A percentile compares a stretch with the other conserved stretches of the same genome.
Conservation (phyloP, 2,113 vertebrate species). For the Herpetotheres cachinnans region DNA sequence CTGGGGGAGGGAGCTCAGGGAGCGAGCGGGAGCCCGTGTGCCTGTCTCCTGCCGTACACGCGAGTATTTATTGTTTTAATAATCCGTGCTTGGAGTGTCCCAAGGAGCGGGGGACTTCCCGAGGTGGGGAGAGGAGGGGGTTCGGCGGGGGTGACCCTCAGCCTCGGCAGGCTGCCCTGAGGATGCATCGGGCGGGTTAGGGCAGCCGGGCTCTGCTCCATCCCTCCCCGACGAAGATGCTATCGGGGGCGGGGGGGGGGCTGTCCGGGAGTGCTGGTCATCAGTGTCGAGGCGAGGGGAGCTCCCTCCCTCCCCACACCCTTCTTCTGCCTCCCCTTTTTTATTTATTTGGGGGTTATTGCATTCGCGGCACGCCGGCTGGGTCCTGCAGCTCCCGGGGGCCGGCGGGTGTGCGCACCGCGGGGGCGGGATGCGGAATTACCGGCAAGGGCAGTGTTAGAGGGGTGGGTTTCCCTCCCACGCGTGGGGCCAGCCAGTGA, state of each 20-base stretch:
- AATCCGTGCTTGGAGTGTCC: not conserved
- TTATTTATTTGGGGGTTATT: not conserved
- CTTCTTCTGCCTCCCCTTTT: not conserved
- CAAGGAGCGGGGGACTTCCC: not conserved
- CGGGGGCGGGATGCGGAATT: not conserved
- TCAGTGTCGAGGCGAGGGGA: accelerated
- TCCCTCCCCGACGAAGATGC: not conserved
- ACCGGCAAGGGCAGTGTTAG: not conserved
- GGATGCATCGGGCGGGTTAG: not conserved
- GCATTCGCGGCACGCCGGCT: not conserved
- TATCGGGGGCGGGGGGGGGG: not conserved
- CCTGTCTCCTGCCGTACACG: not conserved
- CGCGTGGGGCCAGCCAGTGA: not conserved
- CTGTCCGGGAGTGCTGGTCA: not conserved
- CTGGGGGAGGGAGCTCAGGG: conserved; percentile 24
- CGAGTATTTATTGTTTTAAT: conserved; percentile 20
- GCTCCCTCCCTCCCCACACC: not conserved
- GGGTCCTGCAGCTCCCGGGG: not conserved
- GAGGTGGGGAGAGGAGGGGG: not conserved
- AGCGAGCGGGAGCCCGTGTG: not conserved
- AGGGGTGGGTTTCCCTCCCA: not conserved
- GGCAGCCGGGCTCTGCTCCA: not conserved
- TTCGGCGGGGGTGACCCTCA: not conserved
- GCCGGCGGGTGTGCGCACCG: not conserved
- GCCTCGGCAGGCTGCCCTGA: not conserved